phyloP scores from a whole-genome alignment of 2,888 invertebrate genomes.

The Siphonodentalium dalli region DNA sequence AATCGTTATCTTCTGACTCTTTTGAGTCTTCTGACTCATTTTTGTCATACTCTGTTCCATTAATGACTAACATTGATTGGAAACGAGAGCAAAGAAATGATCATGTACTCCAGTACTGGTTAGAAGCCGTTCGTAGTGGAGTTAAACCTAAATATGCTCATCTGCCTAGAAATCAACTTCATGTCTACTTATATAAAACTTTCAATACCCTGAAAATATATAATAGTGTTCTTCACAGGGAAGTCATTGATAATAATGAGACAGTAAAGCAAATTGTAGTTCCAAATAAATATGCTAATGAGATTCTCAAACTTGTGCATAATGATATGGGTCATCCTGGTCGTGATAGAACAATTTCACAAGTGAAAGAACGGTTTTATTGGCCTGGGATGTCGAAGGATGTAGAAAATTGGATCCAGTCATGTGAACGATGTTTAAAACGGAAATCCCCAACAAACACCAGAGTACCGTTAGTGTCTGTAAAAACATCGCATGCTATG shows the following conservation, averaged over 20 bases:
- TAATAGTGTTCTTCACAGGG: constrained; percentile 12
- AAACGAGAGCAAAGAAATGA: constrained; percentile 6
- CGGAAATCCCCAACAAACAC: constrained; percentile 2
- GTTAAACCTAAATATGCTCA: too few species aligned
- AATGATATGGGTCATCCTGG: constrained; percentile 22
- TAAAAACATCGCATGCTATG: constrained; percentile 15
- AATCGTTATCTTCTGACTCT: not conserved
- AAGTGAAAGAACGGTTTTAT: constrained; percentile 12
- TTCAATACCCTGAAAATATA: constrained; percentile 6
- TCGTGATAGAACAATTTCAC: constrained; percentile 8
- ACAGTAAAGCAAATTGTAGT: constrained; percentile 10
- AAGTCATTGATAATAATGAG: not conserved
- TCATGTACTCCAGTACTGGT: constrained; percentile 1
- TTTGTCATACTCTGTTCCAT: too few species aligned
- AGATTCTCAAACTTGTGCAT: constrained; percentile 9
- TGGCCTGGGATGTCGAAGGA: constrained; percentile 23
- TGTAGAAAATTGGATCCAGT: constrained; percentile 9
- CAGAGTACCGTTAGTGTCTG: constrained; percentile 2
- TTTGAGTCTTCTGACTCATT: too few species aligned
- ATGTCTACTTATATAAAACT: too few species aligned
- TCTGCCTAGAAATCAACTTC: too few species aligned
- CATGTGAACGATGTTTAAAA: constrained; percentile 13
- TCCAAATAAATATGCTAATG: constrained; percentile 1
- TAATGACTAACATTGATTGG: constrained; percentile 1
- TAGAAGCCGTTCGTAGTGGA: too few species aligned